A percentile compares a stretch with the other conserved stretches of the same genome.
These are phyloP conservation scores for Amia ocellicauda DNA, from an alignment of 2,113 vertebrate species.

Conservation along the genomic window DNA sequence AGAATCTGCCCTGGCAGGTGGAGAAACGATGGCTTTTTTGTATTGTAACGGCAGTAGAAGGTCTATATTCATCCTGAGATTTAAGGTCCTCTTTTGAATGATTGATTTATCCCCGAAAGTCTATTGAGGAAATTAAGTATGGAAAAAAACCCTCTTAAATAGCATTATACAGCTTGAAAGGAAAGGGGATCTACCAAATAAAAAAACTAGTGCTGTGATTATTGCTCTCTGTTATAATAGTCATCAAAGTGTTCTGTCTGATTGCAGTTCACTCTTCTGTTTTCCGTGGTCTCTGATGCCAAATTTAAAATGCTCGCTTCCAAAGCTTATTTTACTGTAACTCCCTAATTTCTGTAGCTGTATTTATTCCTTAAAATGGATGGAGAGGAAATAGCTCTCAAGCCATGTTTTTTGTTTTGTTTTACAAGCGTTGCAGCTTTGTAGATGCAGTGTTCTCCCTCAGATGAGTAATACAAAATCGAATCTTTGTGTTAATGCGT, in stretches of 20 bases:
- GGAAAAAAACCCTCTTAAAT: neutral
- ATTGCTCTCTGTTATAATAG: constrained; percentile 3
- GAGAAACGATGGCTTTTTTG: neutral
- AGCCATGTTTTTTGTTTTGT: no score
- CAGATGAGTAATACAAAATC: no score
- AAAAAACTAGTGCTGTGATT: constrained; percentile 14
- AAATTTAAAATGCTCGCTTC: neutral
- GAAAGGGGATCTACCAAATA: neutral
- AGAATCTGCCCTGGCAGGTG: constrained; percentile 8
- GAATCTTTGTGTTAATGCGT: no score
- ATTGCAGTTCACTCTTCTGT: neutral
- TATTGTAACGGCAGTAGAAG: neutral
- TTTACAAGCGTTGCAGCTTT: no score
- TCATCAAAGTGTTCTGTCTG: neutral
- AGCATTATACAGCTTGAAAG: neutral
- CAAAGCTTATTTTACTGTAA: no score
- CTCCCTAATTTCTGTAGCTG: neutral
- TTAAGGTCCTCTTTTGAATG: neutral
- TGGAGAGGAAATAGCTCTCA: neutral
- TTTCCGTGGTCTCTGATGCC: neutral
- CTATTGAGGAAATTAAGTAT: neutral
- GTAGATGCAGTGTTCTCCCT: no score
- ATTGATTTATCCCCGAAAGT: neutral
- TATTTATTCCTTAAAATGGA: neutral
- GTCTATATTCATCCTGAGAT: neutral